Evolutionary conservation across 2,888 invertebrate genomes (phyloP).

Genomic region (Leuctra nigra): DNA sequence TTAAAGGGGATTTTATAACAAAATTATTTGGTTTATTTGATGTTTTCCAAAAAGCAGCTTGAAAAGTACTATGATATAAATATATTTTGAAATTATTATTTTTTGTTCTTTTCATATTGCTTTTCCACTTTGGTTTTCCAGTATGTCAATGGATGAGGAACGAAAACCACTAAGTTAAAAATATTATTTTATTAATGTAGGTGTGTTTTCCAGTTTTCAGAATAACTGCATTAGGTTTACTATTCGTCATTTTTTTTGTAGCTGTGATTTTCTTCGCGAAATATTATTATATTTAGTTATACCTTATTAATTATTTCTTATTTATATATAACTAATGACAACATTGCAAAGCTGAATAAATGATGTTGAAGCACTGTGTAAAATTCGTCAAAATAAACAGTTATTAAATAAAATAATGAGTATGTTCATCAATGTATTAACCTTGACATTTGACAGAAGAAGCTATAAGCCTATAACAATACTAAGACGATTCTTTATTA

Average conservation of each 20-base stretch:
- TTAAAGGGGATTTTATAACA: not conserved
- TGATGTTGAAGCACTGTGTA: constrained; percentile 17
- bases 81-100: not conserved
- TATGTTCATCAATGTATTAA: too few species aligned
- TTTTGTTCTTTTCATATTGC: not conserved
- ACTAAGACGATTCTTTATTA: too few species aligned
- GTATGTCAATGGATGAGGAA: not conserved
- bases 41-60: not conserved
- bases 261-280: constrained; percentile 16
- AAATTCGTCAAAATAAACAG: constrained; percentile 10
- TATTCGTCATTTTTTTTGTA: constrained; percentile 8
- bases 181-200: not conserved
- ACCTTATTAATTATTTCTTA: constrained; percentile 5
- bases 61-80: not conserved
- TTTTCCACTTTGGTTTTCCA: not conserved
- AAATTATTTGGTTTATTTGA: not conserved
- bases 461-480: too few species aligned
- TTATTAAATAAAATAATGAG: constrained; percentile 1
- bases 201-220: not conserved
- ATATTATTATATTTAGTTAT: constrained; percentile 9
- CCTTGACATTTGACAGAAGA: too few species aligned
- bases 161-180: not conserved
- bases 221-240: not conserved
- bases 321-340: constrained; percentile 9
- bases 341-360: constrained; percentile 10